A percentile compares a stretch with the other conserved stretches of the same genome.
These are phyloP conservation scores for Scrobipalpa costella DNA, from an alignment of 2,888 invertebrate genomes.

Conservation along the genomic window DNA sequence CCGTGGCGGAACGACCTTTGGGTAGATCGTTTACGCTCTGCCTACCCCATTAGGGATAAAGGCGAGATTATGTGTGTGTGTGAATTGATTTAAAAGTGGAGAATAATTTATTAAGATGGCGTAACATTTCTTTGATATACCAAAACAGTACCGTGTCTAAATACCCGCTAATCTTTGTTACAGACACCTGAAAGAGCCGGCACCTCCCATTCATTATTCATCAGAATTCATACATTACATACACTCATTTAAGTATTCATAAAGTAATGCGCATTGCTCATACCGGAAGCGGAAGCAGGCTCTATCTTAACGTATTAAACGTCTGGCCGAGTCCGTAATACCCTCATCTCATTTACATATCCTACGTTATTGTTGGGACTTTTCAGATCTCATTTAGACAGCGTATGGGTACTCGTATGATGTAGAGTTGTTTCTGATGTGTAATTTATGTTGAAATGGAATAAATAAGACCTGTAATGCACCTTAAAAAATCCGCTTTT, in stretches of 20 bases:
- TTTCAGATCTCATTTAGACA: neutral
- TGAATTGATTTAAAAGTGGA: too few relatives aligned
- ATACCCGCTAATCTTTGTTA: too few relatives aligned
- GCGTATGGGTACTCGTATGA: neutral
- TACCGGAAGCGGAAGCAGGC: slow-evolving; percentile 3
- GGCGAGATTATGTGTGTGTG: too few relatives aligned
- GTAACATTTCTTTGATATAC: too few relatives aligned
- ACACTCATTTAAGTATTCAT: slow-evolving; percentile 2
- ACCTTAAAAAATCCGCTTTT: too few relatives aligned
- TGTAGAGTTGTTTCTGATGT: neutral
- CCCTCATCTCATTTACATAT: slow-evolving; percentile 1
- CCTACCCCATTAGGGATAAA: too few relatives aligned
- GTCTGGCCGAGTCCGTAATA: neutral
- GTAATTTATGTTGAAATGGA: too few relatives aligned
- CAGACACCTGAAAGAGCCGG: neutral
- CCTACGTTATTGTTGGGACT: neutral
- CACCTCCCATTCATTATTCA: neutral
- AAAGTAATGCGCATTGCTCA: neutral
- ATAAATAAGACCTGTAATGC: too few relatives aligned
- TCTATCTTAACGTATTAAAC: slow-evolving; percentile 9
- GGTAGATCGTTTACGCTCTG: too few relatives aligned
- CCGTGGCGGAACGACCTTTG: too few relatives aligned
- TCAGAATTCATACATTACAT: neutral
- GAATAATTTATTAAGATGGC: too few relatives aligned
- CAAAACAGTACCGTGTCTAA: too few relatives aligned